Percentiles rank a stretch among this genome's conserved stretches.
Conservation (phyloP, 2,797 vertebrate genomes). For the Tenualosa ilisha region DNA sequence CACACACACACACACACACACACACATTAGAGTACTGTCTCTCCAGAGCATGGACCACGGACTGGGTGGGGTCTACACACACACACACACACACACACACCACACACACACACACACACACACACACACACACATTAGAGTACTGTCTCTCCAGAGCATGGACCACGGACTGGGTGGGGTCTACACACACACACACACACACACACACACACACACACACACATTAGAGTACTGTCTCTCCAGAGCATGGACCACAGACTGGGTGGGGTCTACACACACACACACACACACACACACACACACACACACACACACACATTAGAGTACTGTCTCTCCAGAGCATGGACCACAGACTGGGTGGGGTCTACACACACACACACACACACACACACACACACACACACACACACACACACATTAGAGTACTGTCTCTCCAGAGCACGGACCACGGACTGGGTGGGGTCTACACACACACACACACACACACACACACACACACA, state of each 20-base stretch:
- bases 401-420: too few species aligned
- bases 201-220: too few species aligned
- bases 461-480: neutral
- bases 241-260: too few species aligned
- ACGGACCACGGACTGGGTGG: too few species aligned
- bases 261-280: too few species aligned
- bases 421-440: too few species aligned
- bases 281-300: constrained; percentile 73
- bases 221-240: too few species aligned
- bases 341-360: constrained; percentile 84
- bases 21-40: neutral
- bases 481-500: constrained; percentile 20
- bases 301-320: constrained; percentile 73
- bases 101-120: constrained; percentile 21
- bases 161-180: too few species aligned
- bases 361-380: too few species aligned
- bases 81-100: constrained; percentile 20
- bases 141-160: too few species aligned
- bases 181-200: too few species aligned
- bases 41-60: neutral
- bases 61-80: neutral
- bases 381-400: too few species aligned
- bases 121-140: neutral
- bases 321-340: constrained; percentile 91
- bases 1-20: neutral